Evolutionary conservation across 2,888 invertebrate genomes (phyloP).

Genomic region (Nudaria mundana): DNA sequence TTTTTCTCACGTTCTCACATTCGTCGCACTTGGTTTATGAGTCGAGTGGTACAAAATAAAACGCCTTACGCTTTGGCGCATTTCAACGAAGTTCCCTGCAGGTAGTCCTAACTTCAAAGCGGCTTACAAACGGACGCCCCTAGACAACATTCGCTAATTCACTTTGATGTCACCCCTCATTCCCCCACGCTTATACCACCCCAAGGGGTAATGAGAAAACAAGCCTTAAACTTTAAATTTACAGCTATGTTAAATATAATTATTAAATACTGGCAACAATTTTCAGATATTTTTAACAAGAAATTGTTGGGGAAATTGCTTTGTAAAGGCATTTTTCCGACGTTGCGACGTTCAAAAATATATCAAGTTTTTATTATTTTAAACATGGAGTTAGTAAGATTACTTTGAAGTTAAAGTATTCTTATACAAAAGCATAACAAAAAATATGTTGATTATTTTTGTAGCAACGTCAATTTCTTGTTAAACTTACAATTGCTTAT

Average conservation of each 20-base stretch:
- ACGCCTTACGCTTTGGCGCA: conserved; percentile 57
- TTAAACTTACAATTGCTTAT: too few relatives aligned
- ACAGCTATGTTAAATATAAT: conserved; percentile 59
- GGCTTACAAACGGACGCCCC: conserved; percentile 77
- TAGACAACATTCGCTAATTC: conserved; percentile 80
- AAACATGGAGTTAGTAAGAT: conserved; percentile 28
- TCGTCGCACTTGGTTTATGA: conserved; percentile 20
- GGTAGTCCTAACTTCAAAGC: conserved; percentile 75
- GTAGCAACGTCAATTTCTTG: neutral
- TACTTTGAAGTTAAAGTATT: conserved; percentile 23
- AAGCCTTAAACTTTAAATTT: conserved; percentile 72
- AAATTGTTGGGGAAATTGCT: conserved; percentile 59
- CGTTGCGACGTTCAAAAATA: conserved; percentile 12
- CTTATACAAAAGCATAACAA: conserved; percentile 6
- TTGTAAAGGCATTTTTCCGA: conserved; percentile 40
- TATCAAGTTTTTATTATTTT: conserved; percentile 25
- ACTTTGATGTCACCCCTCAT: conserved; percentile 74
- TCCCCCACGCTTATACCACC: conserved; percentile 38
- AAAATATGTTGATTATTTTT: neutral
- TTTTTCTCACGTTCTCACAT: conserved; percentile 31
- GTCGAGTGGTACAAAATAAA: conserved; percentile 56
- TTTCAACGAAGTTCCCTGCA: conserved; percentile 60
- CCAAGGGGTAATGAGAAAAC: conserved; percentile 66
- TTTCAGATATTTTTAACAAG: conserved; percentile 59
- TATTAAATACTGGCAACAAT: conserved; percentile 65